phyloP scores from a whole-genome alignment of 2,888 invertebrate species.

The Drosophila acutilabella region DNA sequence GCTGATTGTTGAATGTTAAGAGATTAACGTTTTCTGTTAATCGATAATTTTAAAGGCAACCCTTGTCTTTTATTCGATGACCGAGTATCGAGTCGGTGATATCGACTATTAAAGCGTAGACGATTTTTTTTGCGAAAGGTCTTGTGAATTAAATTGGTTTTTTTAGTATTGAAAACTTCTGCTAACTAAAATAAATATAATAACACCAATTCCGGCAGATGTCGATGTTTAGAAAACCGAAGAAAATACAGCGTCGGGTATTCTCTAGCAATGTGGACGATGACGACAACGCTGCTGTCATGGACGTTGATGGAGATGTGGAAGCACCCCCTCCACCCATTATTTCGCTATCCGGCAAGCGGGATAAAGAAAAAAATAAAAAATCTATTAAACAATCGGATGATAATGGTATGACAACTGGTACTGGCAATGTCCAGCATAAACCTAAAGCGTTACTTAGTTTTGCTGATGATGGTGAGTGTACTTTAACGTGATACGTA shows the following conservation, averaged over 20 bases:
- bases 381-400: conserved; percentile 80
- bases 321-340: conserved; percentile 66
- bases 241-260: conserved; percentile 92
- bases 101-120: conserved; percentile 40
- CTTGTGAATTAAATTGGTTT: conserved; percentile 18
- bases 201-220: conserved; percentile 84
- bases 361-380: conserved; percentile 65
- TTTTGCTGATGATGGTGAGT: conserved; percentile 91
- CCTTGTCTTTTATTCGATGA: conserved; percentile 31
- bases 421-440: conserved; percentile 11
- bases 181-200: conserved; percentile 1
- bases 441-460: conserved; percentile 89
- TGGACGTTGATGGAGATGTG: conserved; percentile 81
- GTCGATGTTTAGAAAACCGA: conserved; percentile 95
- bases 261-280: conserved; percentile 90
- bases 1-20: conserved; percentile 1
- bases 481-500: conserved; percentile 28
- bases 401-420: conserved; percentile 43
- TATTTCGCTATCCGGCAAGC: conserved; percentile 49
- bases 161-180: conserved; percentile 16
- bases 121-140: conserved; percentile 44
- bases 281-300: conserved; percentile 86
- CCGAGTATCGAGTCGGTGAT: conserved; percentile 48
- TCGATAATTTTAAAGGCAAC: not conserved
- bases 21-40: not conserved